Evolutionary conservation across 2,888 invertebrate genomes (phyloP), one percentile per base, ranked within the genome.

Genomic region (Ornithoptera priamus): DNA sequence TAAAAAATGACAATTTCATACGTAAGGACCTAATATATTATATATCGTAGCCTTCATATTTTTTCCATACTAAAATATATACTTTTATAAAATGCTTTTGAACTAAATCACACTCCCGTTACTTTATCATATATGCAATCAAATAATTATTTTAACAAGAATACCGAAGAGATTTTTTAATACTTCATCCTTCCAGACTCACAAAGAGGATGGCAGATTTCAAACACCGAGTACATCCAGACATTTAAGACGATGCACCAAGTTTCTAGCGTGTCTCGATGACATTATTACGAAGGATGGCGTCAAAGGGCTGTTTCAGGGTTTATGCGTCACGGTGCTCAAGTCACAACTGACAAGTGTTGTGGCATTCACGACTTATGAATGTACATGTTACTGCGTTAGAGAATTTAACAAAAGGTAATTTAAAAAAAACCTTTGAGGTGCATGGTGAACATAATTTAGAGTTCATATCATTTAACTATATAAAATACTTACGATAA

Each of bases 341-440:
- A 92, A 92, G 65, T 83, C 92, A 0, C 89, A 90, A 58, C 1
- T 89, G 1, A 84, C 87, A 1, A 90, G 86, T 65, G 69, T 92
- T 0, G 74, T 86, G 0, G 83, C 87, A 0, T 92, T 87, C 71
- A 88, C 89, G 0, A 79, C 85, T 0, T 92, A 92, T 68, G 92
- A 92, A 72, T 76, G 88, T 0, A 62, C 84, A 1, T 90, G 90
- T 71, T 82, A 79, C 59, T 63, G 74, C 0, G 71, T 86, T 1
- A 84, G 88, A 66, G 82, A 83, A 65, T n/a, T 78, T 4, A 72
- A 71, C 12, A 61, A 66, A 42, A 63, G 5, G 12, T 63, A 15
- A 18, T 65, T 42, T 65, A 50, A 65, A 22, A 39, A 22, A 69
- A 58, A 22, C 1, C 22, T n/a, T n/a, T 58, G 2, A 58, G 7